These are phyloP conservation scores for Sinocyclocheilus rhinocerous DNA, from an alignment of 2,113 vertebrate species.

Conservation along the genomic window DNA sequence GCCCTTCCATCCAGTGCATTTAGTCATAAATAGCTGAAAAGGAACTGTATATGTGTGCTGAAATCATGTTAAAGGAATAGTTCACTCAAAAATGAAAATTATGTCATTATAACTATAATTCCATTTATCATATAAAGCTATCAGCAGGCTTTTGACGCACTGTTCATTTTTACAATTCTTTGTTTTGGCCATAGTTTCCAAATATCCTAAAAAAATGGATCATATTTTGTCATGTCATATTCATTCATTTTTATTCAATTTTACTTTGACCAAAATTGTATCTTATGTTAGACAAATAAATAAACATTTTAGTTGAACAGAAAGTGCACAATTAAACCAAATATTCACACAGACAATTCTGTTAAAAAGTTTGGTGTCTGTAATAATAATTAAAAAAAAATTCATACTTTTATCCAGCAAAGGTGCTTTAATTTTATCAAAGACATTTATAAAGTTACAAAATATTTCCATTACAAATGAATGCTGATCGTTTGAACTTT, in stretches of 20 bases:
- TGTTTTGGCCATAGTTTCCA: neutral
- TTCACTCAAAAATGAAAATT: neutral
- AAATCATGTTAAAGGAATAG: neutral
- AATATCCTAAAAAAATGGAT: neutral
- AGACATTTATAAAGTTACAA: no score
- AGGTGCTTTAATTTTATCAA: no score
- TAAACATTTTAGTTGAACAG: neutral
- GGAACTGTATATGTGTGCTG: neutral
- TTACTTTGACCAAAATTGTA: neutral
- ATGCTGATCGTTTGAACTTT: no score
- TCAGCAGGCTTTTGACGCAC: neutral
- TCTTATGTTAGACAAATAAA: neutral
- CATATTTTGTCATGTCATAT: neutral
- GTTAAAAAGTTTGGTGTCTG: no score
- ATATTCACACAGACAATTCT: neutral
- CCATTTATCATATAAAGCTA: neutral
- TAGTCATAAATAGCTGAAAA: constrained; percentile 7
- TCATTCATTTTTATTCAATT: neutral
- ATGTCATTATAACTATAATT: neutral
- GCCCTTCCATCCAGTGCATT: neutral
- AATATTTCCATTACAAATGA: no score
- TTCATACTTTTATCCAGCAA: no score
- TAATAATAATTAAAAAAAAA: no score
- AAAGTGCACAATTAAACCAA: neutral
- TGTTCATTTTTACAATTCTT: neutral